phyloP scores from a whole-genome alignment of 2,888 invertebrate genomes.

The Netelia melanura region DNA sequence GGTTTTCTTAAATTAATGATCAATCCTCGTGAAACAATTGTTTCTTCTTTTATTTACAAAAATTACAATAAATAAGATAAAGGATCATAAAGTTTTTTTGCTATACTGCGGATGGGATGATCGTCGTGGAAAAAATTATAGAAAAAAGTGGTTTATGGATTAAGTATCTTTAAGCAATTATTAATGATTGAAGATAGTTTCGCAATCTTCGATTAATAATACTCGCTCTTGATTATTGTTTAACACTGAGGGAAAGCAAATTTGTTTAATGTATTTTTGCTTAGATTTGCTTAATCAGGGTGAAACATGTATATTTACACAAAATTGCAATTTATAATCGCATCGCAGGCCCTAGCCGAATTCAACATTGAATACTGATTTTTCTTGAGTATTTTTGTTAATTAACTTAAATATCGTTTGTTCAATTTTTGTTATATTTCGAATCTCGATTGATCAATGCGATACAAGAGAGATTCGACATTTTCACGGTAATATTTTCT shows the following conservation, averaged over 20 bases:
- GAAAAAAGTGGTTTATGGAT: too few species aligned
- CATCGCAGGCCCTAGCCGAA: slow-evolving; percentile 16
- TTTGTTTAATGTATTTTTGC: too few species aligned
- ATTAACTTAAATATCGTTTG: slow-evolving; percentile 1
- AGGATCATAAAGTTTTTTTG: not conserved
- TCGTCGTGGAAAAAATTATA: too few species aligned
- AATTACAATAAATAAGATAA: slow-evolving; percentile 77
- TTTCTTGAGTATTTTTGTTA: slow-evolving; percentile 10
- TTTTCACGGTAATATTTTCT: not conserved
- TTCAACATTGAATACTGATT: slow-evolving; percentile 43
- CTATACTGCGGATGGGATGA: not conserved
- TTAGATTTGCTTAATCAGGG: too few species aligned
- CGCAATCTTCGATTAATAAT: too few species aligned
- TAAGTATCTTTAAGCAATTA: too few species aligned
- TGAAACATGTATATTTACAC: too few species aligned
- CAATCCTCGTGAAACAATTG: slow-evolving; percentile 51
- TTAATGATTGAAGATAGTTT: too few species aligned
- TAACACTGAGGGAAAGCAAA: too few species aligned
- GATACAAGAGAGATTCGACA: not conserved
- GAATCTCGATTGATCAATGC: not conserved
- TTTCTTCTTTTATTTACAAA: slow-evolving; percentile 77
- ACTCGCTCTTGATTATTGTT: too few species aligned
- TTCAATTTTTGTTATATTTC: not conserved
- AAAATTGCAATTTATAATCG: not conserved
- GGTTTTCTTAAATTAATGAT: not conserved